Conservation (phyloP, 2,888 invertebrate genomes). For the Dysmachus trigonus region DNA sequence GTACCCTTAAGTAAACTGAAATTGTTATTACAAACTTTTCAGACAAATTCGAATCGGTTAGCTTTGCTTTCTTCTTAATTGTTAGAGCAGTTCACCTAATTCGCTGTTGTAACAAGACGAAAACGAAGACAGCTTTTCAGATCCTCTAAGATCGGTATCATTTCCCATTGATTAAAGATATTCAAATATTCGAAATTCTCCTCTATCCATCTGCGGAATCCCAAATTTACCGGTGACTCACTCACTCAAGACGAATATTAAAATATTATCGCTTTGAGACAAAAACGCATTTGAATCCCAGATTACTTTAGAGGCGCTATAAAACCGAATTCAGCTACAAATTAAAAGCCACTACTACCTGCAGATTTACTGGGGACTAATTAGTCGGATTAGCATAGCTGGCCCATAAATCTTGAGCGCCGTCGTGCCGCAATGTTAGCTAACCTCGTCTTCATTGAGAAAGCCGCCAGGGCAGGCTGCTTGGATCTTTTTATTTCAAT, state of each 20-base stretch:
- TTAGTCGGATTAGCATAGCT: conserved; percentile 33
- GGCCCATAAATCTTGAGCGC: conserved; percentile 7
- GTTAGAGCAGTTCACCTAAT: background rate
- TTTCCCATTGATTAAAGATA: background rate
- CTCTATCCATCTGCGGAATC: background rate
- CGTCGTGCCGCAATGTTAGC: background rate
- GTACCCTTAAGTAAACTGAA: too few species aligned
- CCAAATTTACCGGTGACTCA: background rate
- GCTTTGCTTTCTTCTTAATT: too few species aligned
- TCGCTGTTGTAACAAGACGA: too few species aligned
- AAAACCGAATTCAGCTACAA: conserved; percentile 2
- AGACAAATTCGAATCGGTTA: too few species aligned
- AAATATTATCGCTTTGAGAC: background rate
- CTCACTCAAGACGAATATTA: background rate
- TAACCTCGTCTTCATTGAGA: conserved; percentile 11
- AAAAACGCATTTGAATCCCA: background rate
- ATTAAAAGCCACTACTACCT: conserved; percentile 18
- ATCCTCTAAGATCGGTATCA: background rate
- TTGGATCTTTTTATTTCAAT: background rate
- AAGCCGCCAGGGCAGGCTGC: background rate
- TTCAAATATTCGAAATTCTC: background rate
- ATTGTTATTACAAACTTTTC: too few species aligned
- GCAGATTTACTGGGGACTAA: conserved; percentile 19
- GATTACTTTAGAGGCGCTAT: conserved; percentile 10
- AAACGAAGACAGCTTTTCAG: background rate